A percentile compares a stretch with the other conserved stretches of the same genome.
phyloP scores from a whole-genome alignment of 2,888 invertebrate species.

The Ormyrus nitidulus region DNA sequence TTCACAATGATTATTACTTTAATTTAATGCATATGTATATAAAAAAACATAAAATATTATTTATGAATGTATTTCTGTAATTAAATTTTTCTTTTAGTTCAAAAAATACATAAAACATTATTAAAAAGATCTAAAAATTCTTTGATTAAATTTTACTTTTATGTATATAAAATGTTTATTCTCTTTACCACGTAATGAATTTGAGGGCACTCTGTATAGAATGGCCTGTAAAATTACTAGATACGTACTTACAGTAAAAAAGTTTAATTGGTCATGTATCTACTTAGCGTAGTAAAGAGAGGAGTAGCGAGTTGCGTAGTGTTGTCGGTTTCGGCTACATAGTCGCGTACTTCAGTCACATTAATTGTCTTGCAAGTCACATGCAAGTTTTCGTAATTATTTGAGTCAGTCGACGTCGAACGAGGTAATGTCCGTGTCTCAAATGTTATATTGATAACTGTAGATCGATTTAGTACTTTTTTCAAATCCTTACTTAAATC shows the following conservation, averaged over 20 bases:
- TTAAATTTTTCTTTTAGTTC: slow-evolving; percentile 19
- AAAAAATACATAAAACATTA: slow-evolving; percentile 6
- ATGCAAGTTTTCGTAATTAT: slow-evolving; percentile 50
- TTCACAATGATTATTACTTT: slow-evolving; percentile 26
- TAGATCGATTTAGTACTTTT: slow-evolving; percentile 47
- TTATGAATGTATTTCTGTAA: background rate
- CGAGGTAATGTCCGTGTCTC: slow-evolving; percentile 57
- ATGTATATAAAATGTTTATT: slow-evolving; percentile 35
- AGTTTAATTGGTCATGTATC: slow-evolving; percentile 73
- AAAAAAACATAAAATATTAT: slow-evolving; percentile 28
- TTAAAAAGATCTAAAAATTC: slow-evolving; percentile 28
- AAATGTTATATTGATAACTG: slow-evolving; percentile 48
- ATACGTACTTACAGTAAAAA: slow-evolving; percentile 75
- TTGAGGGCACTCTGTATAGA: slow-evolving; percentile 71
- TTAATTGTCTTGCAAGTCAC: slow-evolving; percentile 56
- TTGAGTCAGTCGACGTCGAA: slow-evolving; percentile 56
- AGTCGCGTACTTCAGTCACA: slow-evolving; percentile 70
- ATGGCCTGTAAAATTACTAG: slow-evolving; percentile 72
- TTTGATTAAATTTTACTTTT: slow-evolving; percentile 29
- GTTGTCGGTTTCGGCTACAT: slow-evolving; percentile 70
- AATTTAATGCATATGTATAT: slow-evolving; percentile 10
- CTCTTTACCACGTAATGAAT: slow-evolving; percentile 47
- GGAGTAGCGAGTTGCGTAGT: slow-evolving; percentile 71
- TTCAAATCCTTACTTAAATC: slow-evolving; percentile 36
- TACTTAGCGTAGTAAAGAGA: slow-evolving; percentile 69